Evolutionary conservation across 2,888 invertebrate genomes (phyloP).

Genomic region (Harpalus rubripes): DNA sequence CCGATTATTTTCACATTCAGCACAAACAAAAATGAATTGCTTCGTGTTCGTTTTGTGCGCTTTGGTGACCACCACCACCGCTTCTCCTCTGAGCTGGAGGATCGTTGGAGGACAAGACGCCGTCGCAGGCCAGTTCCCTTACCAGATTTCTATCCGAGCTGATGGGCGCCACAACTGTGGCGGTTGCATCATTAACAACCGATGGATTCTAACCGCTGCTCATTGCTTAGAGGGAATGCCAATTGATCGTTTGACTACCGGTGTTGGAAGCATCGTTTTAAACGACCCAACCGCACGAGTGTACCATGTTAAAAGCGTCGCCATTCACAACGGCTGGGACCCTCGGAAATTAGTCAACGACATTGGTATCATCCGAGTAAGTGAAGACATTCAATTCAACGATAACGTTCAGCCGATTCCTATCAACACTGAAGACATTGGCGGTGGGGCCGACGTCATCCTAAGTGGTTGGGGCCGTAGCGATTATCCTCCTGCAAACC

Average conservation of each 20-base stretch:
- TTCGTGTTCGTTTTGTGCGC: not conserved
- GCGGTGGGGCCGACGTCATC: conserved; percentile 74
- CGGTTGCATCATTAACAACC: conserved; percentile 76
- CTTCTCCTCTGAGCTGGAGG: not conserved
- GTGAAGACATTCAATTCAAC: conserved; percentile 63
- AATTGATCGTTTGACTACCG: not conserved
- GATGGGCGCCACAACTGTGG: conserved; percentile 74
- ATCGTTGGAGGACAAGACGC: not conserved
- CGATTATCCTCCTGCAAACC: too few species aligned
- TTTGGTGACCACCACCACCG: not conserved
- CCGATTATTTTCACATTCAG: too few species aligned
- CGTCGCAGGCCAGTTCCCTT: not conserved
- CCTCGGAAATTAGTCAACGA: conserved; percentile 75
- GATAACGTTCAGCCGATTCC: conserved; percentile 70
- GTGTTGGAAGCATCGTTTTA: not conserved
- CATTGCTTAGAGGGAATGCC: not conserved
- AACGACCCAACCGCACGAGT: not conserved
- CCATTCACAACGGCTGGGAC: conserved; percentile 75
- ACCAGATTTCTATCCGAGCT: not conserved
- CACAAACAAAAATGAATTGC: too few species aligned
- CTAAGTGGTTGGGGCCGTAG: conserved; percentile 78
- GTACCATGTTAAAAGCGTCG: conserved; percentile 73
- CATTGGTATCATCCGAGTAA: conserved; percentile 77
- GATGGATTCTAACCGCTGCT: not conserved
- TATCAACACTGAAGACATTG: conserved; percentile 73